Evolutionary conservation across 2,113 vertebrate genomes (phyloP), one percentile per base, ranked within the genome.

Genomic region (Periophthalmus modestus): DNA sequence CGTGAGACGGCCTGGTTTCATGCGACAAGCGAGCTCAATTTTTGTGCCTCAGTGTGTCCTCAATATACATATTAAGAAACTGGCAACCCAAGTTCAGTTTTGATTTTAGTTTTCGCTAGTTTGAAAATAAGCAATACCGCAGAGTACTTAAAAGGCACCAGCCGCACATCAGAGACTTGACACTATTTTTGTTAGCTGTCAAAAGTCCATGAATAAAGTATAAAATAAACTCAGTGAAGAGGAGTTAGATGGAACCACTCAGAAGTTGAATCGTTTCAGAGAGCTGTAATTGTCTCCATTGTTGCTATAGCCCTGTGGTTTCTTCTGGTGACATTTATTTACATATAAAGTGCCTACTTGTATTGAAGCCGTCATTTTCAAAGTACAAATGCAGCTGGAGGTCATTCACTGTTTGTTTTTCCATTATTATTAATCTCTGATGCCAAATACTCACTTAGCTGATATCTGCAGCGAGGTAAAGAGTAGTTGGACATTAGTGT

Each of bases 301-400:
- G 18, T 59, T 73, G 63, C 66, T 39, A 19, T 59, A 59, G 54
- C 69, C 71, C 61, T 68, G 78, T 21, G 52, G 52, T 21, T 81
- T 79, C 50, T 66, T 52, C 13, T 73, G 78, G 39, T 71, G 61
- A 75, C 69, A 54, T 85, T 43, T 77, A 74, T 78, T 71, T 34
- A 74, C 33, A 59, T 67, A 46, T 75, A 36, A 68, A 69, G 69
- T 62, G 69, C 78, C 81, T 75, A 72, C 50, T 19, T 69, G 63
- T 58, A 19, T 36, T 69, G n/a, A 75, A 70, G 47, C 66, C 12
- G 59, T 12, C 68, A 55, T 43, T 70, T 74, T 66, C 28, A 33
- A 59, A 68, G 50, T 52, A 43, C 50, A 52, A 52, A 19, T 52
- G 6, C 11, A 69, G 48, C 12, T 59, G 74, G 21, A 15, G 33